Base-by-base conservation (phyloP, 1,140 invertebrate genomes). In the Wiebesia pumilae region DNA sequence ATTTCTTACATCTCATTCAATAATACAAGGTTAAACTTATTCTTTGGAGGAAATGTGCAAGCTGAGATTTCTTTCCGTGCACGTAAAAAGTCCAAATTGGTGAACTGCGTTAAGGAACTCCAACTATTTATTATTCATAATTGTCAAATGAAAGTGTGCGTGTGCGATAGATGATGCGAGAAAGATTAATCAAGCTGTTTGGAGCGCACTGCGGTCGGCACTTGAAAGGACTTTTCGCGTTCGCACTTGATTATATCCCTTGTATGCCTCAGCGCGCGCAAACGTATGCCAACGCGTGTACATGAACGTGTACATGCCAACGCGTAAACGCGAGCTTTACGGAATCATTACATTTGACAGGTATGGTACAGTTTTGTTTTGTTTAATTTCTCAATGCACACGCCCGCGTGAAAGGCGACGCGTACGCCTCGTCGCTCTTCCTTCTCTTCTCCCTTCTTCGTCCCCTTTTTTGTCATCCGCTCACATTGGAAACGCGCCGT, bases 301-400 rank as follows among this genome's bases (percentile, higher is more conserved):
- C 27, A 3, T 75, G 7, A 2, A 35, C 71, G n/a, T n/a, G n/a
- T 35, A 47, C 47, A 47, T n/a, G 30, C 78, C n/a, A 38, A n/a
- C 51, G 54, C 54, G 62, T 54, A 47, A 33, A 35, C 47, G 2
- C 43, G 14, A 47, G 43, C 77, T 3, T 27, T 14, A 14, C n/a
- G 51, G 78, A 80, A 80, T 80, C 38, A 80, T 80, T 80, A 40
- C 78, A 65, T 65, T 47, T 69, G 62, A n/a, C 38, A 40, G 12
- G 24, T 24, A 51, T 81, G 65, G 65, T 65, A 47, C 62, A 33
- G 27, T 62, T 30, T 40, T 58, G 30, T 81, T 81, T 54, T 7
- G 58, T 35, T 16, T 6, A 9, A 30, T 43, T 43, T 47, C 16
- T 12, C 7, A 9, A 47, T 24, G 9, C 21, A 9, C 16, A 33